Percentiles rank a stretch among this genome's conserved stretches.
These are phyloP conservation scores for Octodon degus DNA, from an alignment of 2,113 vertebrate genomes.

Conservation along the genomic window DNA sequence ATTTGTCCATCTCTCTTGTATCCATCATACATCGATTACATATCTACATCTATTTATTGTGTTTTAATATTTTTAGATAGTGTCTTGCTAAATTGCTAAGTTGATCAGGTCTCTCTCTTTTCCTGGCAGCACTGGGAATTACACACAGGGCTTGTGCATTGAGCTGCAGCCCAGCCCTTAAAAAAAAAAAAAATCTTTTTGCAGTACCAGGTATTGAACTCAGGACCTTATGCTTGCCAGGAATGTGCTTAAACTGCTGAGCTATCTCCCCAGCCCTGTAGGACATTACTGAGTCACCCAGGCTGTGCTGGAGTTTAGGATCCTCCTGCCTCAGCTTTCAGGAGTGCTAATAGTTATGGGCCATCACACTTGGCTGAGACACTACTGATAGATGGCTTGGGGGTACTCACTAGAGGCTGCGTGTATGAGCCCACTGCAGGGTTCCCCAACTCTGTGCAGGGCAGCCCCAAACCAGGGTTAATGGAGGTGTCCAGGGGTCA, in stretches of 20 bases:
- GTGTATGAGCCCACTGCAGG: neutral
- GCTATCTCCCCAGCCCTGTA: too few species aligned
- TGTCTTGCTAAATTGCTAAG: neutral
- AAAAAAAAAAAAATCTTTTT: too few species aligned
- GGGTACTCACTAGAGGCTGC: too few species aligned
- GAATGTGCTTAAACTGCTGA: too few species aligned
- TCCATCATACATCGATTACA: too few species aligned
- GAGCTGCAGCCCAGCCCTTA: neutral
- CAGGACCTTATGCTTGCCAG: too few species aligned
- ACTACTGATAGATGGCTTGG: neutral
- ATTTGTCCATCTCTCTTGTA: too few species aligned
- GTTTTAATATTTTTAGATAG: neutral
- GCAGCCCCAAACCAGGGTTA: neutral
- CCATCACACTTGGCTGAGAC: neutral
- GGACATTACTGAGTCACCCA: neutral
- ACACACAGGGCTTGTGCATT: neutral
- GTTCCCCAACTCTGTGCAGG: neutral
- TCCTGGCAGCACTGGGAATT: neutral
- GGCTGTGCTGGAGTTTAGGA: neutral
- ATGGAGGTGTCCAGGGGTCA: neutral
- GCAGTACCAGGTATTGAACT: too few species aligned
- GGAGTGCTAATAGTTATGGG: neutral
- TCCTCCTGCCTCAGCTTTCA: neutral
- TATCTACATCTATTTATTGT: neutral
- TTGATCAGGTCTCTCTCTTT: neutral